Conservation (phyloP, 2,113 vertebrate species). For the Spermophilus dauricus region DNA sequence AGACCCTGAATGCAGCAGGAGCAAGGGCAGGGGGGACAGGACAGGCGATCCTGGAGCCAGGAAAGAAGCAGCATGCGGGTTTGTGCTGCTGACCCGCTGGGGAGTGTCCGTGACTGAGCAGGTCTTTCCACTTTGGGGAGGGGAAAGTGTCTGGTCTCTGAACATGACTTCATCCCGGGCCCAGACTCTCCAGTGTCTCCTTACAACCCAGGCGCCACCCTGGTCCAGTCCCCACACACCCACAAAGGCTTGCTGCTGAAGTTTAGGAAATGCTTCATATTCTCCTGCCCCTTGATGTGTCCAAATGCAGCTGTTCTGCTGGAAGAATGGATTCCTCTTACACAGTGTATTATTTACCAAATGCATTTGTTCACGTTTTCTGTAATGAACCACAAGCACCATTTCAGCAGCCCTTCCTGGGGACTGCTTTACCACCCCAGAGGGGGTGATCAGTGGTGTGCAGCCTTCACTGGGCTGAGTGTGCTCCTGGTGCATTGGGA, state of each 20-base stretch:
- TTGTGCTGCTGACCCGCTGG: accelerated
- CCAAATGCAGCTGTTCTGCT: background rate
- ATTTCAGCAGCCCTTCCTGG: too few relatives aligned
- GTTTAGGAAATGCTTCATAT: background rate
- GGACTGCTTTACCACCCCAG: too few relatives aligned
- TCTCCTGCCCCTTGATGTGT: background rate
- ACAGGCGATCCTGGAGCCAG: accelerated
- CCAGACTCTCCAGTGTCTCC: too few relatives aligned
- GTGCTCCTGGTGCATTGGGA: accelerated
- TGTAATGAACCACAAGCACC: background rate
- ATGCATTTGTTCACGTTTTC: background rate
- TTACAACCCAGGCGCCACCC: too few relatives aligned
- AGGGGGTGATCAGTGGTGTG: too few relatives aligned
- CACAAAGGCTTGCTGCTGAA: background rate
- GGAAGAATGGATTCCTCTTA: background rate
- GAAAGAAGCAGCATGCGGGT: accelerated
- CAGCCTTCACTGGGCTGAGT: too few relatives aligned
- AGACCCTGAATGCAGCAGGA: background rate
- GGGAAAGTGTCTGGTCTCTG: background rate
- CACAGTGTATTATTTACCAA: accelerated
- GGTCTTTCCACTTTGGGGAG: background rate
- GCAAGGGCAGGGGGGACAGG: accelerated
- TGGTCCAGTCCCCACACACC: too few relatives aligned
- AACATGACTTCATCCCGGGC: background rate
- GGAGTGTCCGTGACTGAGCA: accelerated